These are phyloP conservation scores for Seriola aureovittata DNA, from an alignment of 2,113 vertebrate genomes.

Conservation along the genomic window DNA sequence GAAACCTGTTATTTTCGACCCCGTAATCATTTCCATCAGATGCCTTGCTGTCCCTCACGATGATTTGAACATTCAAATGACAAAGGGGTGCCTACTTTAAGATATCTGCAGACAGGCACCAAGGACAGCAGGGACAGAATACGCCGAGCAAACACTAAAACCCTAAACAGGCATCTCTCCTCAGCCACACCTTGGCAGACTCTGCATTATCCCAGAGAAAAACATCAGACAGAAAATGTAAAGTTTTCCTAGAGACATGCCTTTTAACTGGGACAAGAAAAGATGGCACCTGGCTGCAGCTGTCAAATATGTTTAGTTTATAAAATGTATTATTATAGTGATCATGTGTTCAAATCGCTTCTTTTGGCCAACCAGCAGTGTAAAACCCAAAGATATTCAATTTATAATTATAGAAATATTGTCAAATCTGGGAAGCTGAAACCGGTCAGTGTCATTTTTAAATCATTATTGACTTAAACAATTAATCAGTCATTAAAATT, in stretches of 20 bases:
- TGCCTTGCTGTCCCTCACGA: slow-evolving; percentile 75
- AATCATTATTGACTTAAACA: not conserved
- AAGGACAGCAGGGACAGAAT: slow-evolving; percentile 60
- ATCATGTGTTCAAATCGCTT: not conserved
- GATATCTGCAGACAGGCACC: slow-evolving; percentile 50
- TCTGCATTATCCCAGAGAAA: not conserved
- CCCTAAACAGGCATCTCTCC: slow-evolving; percentile 14
- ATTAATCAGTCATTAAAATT: not conserved
- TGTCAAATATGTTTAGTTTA: not conserved
- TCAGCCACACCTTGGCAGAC: not conserved
- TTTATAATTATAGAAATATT: not conserved
- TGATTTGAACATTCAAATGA: slow-evolving; percentile 78
- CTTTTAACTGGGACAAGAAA: not conserved
- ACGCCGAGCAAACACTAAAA: slow-evolving; percentile 28
- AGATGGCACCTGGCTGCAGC: not conserved
- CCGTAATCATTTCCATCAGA: slow-evolving; percentile 86
- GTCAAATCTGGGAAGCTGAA: no score
- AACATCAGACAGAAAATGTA: not conserved
- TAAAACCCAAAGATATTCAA: not conserved
- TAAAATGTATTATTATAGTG: not conserved
- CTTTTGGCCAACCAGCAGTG: not conserved
- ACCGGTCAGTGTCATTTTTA: not conserved
- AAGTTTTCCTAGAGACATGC: not conserved
- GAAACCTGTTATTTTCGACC: slow-evolving; percentile 86
- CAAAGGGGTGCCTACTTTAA: slow-evolving; percentile 61